Evolutionary conservation across 1,140 invertebrate species (phyloP).

Genomic region (Diorhabda carinulata): DNA sequence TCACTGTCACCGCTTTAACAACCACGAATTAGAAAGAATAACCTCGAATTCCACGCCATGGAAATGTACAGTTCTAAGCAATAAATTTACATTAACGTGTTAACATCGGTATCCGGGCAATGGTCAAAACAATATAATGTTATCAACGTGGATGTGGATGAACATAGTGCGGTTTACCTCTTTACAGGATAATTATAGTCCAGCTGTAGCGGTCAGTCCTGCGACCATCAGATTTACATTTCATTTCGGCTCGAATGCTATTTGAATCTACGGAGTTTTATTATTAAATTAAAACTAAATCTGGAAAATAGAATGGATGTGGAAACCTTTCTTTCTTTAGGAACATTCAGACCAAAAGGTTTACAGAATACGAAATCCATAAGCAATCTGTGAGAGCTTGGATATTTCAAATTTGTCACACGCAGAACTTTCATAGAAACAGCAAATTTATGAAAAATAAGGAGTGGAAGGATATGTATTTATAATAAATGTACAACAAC

Average conservation of each 20-base stretch:
- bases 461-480: too few relatives aligned
- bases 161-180: constrained; percentile 10
- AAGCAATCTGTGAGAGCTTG: too few relatives aligned
- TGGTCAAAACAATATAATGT: constrained; percentile 5
- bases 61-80: neutral
- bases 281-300: too few relatives aligned
- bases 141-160: constrained; percentile 13
- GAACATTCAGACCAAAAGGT: too few relatives aligned
- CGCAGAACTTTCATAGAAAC: too few relatives aligned
- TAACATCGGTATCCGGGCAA: constrained; percentile 10
- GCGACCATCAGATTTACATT: neutral
- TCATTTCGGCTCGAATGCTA: neutral
- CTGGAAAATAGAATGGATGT: too few relatives aligned
- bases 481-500: too few relatives aligned
- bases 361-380: too few relatives aligned
- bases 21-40: neutral
- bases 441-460: too few relatives aligned
- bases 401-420: too few relatives aligned
- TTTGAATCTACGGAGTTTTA: too few relatives aligned
- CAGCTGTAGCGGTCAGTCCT: constrained; percentile 12
- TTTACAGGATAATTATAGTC: constrained; percentile 14
- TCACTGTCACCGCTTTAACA: neutral
- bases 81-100: constrained; percentile 11
- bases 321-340: too few relatives aligned
- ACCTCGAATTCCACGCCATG: neutral